Percentiles rank a stretch among this genome's conserved stretches.
Conservation (phyloP, 2,113 vertebrate genomes). For the Otocyon megalotis region DNA sequence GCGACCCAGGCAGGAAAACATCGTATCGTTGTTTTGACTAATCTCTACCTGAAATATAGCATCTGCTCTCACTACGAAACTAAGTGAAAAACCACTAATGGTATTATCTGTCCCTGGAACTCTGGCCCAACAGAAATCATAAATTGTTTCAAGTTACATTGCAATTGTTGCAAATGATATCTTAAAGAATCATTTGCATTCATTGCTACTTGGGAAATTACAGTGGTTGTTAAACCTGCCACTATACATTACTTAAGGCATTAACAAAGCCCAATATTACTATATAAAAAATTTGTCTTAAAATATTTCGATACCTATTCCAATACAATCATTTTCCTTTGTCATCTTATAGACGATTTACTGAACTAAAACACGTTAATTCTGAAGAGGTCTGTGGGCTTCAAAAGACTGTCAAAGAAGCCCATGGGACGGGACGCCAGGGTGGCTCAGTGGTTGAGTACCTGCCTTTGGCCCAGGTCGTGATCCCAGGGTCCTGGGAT, state of each 20-base stretch:
- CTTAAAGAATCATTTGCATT: not conserved
- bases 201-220: conserved; percentile 10
- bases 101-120: not conserved
- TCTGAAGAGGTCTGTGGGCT: not conserved
- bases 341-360: not conserved
- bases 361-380: not conserved
- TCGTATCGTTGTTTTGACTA: not conserved
- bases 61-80: not conserved
- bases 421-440: not conserved
- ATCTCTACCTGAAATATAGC: not conserved
- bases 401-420: not conserved
- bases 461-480: no score
- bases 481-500: no score
- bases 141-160: not conserved
- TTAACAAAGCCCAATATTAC: conserved; percentile 22
- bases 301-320: conserved; percentile 51
- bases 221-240: not conserved
- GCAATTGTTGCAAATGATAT: not conserved
- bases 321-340: not conserved
- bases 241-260: not conserved
- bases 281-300: conserved; percentile 21
- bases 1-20: not conserved
- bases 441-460: no score
- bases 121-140: not conserved
- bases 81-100: not conserved